phyloP scores from a whole-genome alignment of 2,888 invertebrate species.

The Phasia obesa region DNA sequence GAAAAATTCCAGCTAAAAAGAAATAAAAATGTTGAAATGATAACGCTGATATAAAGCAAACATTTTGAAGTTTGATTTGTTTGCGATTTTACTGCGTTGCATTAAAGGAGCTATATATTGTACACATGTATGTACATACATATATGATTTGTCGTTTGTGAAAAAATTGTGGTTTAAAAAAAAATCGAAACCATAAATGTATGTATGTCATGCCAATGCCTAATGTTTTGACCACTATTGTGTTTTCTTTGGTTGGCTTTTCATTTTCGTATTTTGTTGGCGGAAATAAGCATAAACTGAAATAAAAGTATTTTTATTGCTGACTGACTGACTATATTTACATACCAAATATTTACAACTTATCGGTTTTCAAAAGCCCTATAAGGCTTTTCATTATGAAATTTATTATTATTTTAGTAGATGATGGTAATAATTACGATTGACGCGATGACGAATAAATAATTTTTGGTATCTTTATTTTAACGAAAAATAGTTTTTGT shows the following conservation, averaged over 20 bases:
- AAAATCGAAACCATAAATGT: background rate
- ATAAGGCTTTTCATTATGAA: constrained; percentile 25
- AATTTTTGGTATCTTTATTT: too few relatives aligned
- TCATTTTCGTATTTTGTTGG: constrained; percentile 7
- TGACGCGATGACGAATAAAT: background rate
- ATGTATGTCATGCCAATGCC: background rate
- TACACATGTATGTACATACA: too few relatives aligned
- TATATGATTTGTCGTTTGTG: too few relatives aligned
- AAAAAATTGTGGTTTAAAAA: too few relatives aligned
- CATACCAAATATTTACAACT: constrained; percentile 1
- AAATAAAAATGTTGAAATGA: too few relatives aligned
- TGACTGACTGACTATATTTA: too few relatives aligned
- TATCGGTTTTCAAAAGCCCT: constrained; percentile 26
- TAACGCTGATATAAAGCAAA: too few relatives aligned
- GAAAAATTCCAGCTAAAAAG: too few relatives aligned
- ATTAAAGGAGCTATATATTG: too few relatives aligned
- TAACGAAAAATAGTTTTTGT: too few relatives aligned
- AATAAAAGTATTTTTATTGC: constrained; percentile 6
- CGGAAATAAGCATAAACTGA: constrained; percentile 28
- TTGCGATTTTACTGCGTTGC: too few relatives aligned
- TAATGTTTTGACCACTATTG: background rate
- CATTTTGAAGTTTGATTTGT: too few relatives aligned
- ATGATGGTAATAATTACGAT: constrained; percentile 15
- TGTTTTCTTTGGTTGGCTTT: background rate
- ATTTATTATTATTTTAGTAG: background rate